These are phyloP conservation scores for Delphinus delphis DNA, from an alignment of 2,113 vertebrate species.

Conservation along the genomic window DNA sequence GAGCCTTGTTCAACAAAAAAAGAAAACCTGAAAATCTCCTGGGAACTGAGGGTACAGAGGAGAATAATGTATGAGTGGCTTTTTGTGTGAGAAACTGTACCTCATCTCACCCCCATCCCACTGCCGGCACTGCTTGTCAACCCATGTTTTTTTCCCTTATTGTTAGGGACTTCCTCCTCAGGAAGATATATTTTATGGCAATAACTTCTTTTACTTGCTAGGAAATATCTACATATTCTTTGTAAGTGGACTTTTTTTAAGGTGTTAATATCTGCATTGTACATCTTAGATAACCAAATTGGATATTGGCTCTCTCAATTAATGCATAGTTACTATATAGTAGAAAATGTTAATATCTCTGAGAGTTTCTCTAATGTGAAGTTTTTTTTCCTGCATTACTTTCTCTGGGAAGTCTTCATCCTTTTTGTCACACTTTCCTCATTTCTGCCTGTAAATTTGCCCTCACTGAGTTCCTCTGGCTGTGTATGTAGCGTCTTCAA, in stretches of 20 bases:
- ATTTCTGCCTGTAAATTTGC: not conserved
- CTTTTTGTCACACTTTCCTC: not conserved
- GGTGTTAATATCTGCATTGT: not conserved
- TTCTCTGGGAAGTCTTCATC: not conserved
- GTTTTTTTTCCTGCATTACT: not conserved
- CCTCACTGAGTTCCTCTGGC: not conserved
- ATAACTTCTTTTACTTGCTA: not conserved
- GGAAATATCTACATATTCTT: not conserved
- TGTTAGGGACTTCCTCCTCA: not conserved
- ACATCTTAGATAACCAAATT: not conserved
- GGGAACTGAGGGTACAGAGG: not conserved
- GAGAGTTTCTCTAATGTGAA: not conserved
- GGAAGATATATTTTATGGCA: not conserved
- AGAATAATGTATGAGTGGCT: not conserved
- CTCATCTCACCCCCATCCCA: accelerated
- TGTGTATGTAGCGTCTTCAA: accelerated
- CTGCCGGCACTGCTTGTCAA: not conserved
- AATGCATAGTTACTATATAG: not conserved
- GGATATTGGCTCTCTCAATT: not conserved
- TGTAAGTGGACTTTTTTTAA: not conserved
- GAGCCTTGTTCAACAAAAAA: not conserved
- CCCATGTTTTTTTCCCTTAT: not conserved
- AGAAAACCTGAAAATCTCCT: not conserved
- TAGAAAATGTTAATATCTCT: not conserved
- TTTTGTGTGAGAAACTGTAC: not conserved